These are phyloP conservation scores for Dicycla oo DNA, from an alignment of 2,888 invertebrate species.

Conservation along the genomic window DNA sequence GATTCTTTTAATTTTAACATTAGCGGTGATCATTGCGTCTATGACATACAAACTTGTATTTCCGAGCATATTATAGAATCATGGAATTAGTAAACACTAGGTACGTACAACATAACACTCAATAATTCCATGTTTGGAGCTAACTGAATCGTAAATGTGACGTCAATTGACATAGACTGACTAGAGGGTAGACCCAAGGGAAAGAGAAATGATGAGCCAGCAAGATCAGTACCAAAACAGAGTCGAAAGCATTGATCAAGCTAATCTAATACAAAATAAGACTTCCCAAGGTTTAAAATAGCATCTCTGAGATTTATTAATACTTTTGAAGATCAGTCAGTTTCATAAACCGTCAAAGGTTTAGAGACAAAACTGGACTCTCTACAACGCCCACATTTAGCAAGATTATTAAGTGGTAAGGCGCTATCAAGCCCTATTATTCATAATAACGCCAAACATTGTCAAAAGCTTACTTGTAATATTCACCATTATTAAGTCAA, in stretches of 20 bases:
- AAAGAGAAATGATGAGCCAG: neutral
- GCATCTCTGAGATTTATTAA: no score
- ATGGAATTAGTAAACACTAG: slow-evolving; percentile 1
- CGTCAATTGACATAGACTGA: neutral
- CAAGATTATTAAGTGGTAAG: slow-evolving; percentile 23
- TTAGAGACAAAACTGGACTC: neutral
- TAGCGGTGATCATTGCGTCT: slow-evolving; percentile 24
- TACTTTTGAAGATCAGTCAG: neutral
- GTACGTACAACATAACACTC: neutral
- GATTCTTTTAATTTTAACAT: slow-evolving; percentile 38
- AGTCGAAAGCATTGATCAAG: neutral
- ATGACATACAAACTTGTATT: slow-evolving; percentile 29
- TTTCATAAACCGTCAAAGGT: neutral
- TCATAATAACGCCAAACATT: slow-evolving; percentile 40
- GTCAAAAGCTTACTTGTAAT: slow-evolving; percentile 28
- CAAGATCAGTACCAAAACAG: neutral
- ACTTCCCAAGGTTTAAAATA: neutral
- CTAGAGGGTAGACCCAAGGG: neutral
- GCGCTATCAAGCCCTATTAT: slow-evolving; percentile 33
- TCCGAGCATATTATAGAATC: neutral
- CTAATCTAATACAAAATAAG: neutral
- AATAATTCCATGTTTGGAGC: neutral
- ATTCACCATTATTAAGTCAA: slow-evolving; percentile 32
- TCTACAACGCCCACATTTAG: slow-evolving; percentile 2
- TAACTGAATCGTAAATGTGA: neutral